A percentile compares a stretch with the other conserved stretches of the same genome.
Evolutionary conservation across 2,888 invertebrate genomes (phyloP).

Genomic region (Selenia dentaria): DNA sequence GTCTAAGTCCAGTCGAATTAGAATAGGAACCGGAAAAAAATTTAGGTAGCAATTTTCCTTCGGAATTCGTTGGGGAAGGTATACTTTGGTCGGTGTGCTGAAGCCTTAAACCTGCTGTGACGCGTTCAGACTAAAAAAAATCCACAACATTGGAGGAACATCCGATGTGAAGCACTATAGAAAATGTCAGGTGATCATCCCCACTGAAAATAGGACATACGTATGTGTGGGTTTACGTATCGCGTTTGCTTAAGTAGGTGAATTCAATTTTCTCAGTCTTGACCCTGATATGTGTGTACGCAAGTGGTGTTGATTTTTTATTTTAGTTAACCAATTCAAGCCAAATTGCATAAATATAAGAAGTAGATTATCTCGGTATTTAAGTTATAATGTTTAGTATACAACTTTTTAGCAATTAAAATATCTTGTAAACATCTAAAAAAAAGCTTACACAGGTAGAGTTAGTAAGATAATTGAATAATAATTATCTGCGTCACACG

Average conservation of each 20-base stretch:
- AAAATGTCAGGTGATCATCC: slow-evolving; percentile 14
- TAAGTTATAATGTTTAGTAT: no score
- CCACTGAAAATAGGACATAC: slow-evolving; percentile 9
- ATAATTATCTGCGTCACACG: no score
- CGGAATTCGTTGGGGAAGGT: no score
- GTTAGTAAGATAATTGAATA: no score
- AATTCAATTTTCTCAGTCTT: slow-evolving; percentile 21
- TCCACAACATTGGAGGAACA: slow-evolving; percentile 4
- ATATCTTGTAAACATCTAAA: no score
- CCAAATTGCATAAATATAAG: not conserved
- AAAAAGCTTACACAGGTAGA: no score
- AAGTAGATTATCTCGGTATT: no score
- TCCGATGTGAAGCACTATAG: not conserved
- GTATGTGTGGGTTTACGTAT: slow-evolving; percentile 5
- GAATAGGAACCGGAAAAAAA: no score
- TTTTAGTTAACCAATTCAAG: slow-evolving; percentile 1
- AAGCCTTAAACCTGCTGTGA: slow-evolving; percentile 11
- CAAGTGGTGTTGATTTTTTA: slow-evolving; percentile 3
- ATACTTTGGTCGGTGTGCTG: no score
- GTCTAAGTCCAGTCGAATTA: no score
- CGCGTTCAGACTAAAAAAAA: slow-evolving; percentile 11
- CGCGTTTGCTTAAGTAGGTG: slow-evolving; percentile 7
- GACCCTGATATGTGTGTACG: slow-evolving; percentile 15
- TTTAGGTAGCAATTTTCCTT: no score
- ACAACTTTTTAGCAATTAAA: no score